Conservation (phyloP, 2,797 vertebrate species). For the Loris lydekkerianus region DNA sequence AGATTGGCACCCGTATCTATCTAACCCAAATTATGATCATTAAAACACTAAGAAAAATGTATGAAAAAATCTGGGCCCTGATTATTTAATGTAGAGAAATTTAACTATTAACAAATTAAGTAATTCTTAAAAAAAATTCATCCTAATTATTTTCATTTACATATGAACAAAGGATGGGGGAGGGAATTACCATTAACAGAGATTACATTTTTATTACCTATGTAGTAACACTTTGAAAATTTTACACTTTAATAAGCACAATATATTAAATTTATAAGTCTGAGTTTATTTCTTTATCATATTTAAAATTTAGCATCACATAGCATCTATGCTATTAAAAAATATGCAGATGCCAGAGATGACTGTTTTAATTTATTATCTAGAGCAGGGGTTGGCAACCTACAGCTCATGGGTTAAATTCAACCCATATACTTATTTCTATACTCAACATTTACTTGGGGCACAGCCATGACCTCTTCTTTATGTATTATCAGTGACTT, state of each 20-base stretch:
- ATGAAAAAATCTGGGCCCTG: not conserved
- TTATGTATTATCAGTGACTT: not conserved
- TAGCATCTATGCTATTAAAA: not conserved
- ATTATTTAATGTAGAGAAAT: constrained; percentile 2
- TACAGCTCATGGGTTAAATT: not conserved
- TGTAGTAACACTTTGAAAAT: constrained; percentile 26
- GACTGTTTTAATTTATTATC: constrained; percentile 50
- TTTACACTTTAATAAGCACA: constrained; percentile 2
- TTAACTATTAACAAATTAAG: not conserved
- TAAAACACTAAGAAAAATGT: not conserved
- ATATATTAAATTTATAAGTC: not conserved
- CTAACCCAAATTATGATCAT: constrained; percentile 30
- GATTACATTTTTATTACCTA: constrained; percentile 32
- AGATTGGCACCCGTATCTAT: not conserved
- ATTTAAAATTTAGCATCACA: constrained; percentile 2
- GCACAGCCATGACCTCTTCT: not conserved
- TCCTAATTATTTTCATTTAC: constrained; percentile 32
- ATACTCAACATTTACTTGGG: not conserved
- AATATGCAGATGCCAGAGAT: not conserved
- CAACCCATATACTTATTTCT: not conserved
- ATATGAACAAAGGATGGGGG: not conserved
- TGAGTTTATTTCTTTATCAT: constrained; percentile 21
- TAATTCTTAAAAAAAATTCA: not conserved
- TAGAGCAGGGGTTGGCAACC: not conserved
- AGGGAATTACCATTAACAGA: constrained; percentile 26